Conservation (phyloP, 2,797 vertebrate genomes). For the Tauraco hartlaubi region DNA sequence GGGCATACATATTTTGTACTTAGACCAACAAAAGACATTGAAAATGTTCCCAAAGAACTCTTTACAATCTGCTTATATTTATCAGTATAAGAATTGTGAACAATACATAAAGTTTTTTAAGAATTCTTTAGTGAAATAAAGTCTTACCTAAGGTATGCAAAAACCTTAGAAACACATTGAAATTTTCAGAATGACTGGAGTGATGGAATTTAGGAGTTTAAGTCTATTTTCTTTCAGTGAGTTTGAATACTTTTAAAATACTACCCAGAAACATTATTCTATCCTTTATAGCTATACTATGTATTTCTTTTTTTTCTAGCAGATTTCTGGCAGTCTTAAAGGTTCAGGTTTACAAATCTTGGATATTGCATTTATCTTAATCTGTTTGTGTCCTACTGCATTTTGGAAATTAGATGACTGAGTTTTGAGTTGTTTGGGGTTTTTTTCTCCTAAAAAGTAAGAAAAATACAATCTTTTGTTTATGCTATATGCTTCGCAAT, state of each 20-base stretch:
- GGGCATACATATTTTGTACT: neutral
- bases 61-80: neutral
- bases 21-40: neutral
- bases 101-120: rapidly evolving
- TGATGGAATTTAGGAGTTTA: neutral
- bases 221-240: neutral
- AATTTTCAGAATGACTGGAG: neutral
- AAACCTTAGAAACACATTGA: neutral
- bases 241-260: neutral
- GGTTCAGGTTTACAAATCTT: neutral
- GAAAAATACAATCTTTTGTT: neutral
- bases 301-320: neutral
- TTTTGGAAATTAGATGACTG: neutral
- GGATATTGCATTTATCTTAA: neutral
- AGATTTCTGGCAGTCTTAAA: neutral
- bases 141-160: neutral
- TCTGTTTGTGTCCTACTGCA: neutral
- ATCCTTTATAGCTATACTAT: neutral
- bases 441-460: neutral
- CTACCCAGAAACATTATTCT: neutral
- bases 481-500: neutral
- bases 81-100: neutral
- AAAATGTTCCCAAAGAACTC: neutral
- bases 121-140: neutral
- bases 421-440: neutral